A percentile compares a stretch with the other conserved stretches of the same genome.
These are phyloP conservation scores for Poeciliopsis prolifica DNA, from an alignment of 2,113 vertebrate species.

Conservation along the genomic window DNA sequence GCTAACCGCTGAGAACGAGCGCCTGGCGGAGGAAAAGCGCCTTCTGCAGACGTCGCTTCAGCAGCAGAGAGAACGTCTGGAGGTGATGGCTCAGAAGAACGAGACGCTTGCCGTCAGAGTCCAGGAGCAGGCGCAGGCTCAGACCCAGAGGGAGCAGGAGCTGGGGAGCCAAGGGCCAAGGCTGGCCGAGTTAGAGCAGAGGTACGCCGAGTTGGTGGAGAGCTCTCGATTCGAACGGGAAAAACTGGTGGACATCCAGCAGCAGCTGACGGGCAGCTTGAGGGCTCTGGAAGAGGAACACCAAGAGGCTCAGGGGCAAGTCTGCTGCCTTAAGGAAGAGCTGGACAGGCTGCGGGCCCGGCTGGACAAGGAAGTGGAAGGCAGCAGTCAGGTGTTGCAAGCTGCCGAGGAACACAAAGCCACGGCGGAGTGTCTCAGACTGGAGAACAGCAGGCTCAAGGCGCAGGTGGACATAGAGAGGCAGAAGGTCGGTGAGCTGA, in stretches of 20 bases:
- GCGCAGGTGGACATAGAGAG: slow-evolving; percentile 87
- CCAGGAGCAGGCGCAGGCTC: slow-evolving; percentile 84
- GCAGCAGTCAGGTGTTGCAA: slow-evolving; percentile 57
- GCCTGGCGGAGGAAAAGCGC: slow-evolving; percentile 88
- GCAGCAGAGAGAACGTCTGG: slow-evolving; percentile 90
- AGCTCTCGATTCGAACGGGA: slow-evolving; percentile 92
- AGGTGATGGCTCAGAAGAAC: slow-evolving; percentile 90
- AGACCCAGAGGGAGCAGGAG: slow-evolving; percentile 77
- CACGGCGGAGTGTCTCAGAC: slow-evolving; percentile 80
- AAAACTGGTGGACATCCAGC: slow-evolving; percentile 94
- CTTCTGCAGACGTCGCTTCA: slow-evolving; percentile 90
- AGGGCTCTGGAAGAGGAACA: slow-evolving; percentile 90
- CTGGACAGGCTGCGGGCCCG: slow-evolving; percentile 79
- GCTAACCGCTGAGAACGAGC: slow-evolving; percentile 93
- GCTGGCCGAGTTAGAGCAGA: slow-evolving; percentile 87
- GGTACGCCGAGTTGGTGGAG: slow-evolving; percentile 86
- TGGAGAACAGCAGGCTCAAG: slow-evolving; percentile 87
- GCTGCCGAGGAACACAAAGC: slow-evolving; percentile 81
- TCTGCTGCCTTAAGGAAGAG: slow-evolving; percentile 83
- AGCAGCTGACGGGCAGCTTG: slow-evolving; percentile 92
- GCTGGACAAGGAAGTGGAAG: slow-evolving; percentile 82
- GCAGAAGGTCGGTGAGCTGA: slow-evolving; percentile 84
- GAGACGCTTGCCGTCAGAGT: slow-evolving; percentile 84
- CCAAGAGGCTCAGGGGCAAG: slow-evolving; percentile 83
- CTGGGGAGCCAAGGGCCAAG: slow-evolving; percentile 76